Percentiles rank a stretch among this genome's conserved stretches.
Conservation (phyloP, 2,888 invertebrate genomes). For the Itoplectis maculator region DNA sequence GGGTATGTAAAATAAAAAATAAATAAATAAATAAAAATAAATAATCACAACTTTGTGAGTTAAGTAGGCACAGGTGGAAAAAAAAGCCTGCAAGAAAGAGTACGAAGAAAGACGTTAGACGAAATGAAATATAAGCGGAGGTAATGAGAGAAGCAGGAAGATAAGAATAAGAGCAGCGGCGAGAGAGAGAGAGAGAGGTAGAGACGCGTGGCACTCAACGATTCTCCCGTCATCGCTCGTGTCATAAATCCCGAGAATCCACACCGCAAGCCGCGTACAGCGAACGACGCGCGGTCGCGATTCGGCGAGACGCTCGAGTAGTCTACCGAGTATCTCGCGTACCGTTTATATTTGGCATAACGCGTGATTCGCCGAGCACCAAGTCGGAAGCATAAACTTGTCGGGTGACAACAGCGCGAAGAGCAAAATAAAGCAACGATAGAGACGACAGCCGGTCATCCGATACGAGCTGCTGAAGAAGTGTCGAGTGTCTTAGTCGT, state of each 20-base stretch:
- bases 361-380: neutral
- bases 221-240: constrained; percentile 46
- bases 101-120: no score
- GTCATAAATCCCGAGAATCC: constrained; percentile 62
- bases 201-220: constrained; percentile 8
- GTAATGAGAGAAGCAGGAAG: constrained; percentile 7
- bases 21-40: no score
- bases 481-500: no score
- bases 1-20: no score
- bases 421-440: neutral
- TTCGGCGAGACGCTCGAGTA: neutral
- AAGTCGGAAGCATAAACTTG: constrained; percentile 2
- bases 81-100: no score
- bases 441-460: no score
- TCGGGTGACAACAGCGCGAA: neutral
- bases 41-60: no score
- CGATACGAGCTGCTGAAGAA: no score
- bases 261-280: constrained; percentile 28
- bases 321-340: neutral
- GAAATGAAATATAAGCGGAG: no score
- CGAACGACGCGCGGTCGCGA: neutral
- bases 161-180: neutral
- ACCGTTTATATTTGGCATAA: constrained; percentile 26
- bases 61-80: no score
- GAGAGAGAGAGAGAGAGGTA: neutral